These are phyloP conservation scores for Petaurus breviceps DNA, from an alignment of 2,113 vertebrate species.

Conservation along the genomic window DNA sequence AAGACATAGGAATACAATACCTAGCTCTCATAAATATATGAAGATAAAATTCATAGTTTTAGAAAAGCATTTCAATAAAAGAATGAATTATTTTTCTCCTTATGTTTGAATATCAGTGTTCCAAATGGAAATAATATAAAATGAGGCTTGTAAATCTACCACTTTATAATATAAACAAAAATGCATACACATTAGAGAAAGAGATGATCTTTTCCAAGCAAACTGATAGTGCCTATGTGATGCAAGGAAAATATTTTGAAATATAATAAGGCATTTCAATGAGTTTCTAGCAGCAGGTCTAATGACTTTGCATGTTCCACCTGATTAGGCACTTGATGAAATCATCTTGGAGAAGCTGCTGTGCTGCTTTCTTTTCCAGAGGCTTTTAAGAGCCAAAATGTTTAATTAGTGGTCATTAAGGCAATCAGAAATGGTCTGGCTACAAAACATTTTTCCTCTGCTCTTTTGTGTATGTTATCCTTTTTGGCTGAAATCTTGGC, in stretches of 20 bases:
- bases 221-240: slow-evolving; percentile 33
- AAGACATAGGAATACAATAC: slow-evolving; percentile 70
- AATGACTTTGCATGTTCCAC: slow-evolving; percentile 4
- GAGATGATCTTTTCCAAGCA: slow-evolving; percentile 1
- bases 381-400: slow-evolving; percentile 57
- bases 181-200: background rate
- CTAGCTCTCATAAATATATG: slow-evolving; percentile 74
- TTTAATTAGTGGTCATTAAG: slow-evolving; percentile 50
- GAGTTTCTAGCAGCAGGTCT: slow-evolving; percentile 28
- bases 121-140: background rate
- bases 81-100: slow-evolving; percentile 51
- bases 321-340: slow-evolving; percentile 26
- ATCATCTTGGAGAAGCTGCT: slow-evolving; percentile 37
- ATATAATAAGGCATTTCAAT: slow-evolving; percentile 30
- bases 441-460: background rate
- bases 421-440: slow-evolving; percentile 11
- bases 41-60: slow-evolving; percentile 72
- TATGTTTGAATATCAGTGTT: slow-evolving; percentile 23
- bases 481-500: slow-evolving; percentile 18
- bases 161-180: slow-evolving; percentile 12
- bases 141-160: background rate
- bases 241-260: background rate
- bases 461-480: background rate
- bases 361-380: slow-evolving; percentile 33
- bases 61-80: slow-evolving; percentile 46